phyloP scores from a whole-genome alignment of 1,140 invertebrate genomes.

The Euura lappo region DNA sequence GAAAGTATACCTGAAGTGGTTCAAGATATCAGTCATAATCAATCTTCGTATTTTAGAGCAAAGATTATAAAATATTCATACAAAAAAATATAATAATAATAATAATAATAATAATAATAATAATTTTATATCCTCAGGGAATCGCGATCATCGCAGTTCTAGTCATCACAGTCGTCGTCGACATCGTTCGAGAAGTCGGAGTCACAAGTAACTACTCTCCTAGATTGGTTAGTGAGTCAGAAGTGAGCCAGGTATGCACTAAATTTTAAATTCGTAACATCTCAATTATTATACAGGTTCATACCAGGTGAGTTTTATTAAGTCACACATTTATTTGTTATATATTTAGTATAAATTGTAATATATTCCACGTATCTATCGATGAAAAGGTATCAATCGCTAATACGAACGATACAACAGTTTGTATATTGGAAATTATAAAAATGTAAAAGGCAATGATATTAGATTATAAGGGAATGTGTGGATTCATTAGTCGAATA shows the following conservation, averaged over 20 bases:
- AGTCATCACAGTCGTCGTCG: conserved; percentile 54
- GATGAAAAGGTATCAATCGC: not conserved
- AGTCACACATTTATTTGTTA: conserved; percentile 54
- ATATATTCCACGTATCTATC: not conserved
- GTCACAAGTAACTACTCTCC: conserved; percentile 61
- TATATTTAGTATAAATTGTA: conserved; percentile 40
- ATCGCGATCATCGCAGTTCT: conserved; percentile 54
- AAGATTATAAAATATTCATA: too few relatives aligned
- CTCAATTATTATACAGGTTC: conserved; percentile 61
- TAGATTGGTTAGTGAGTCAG: conserved; percentile 64
- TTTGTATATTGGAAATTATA: not conserved
- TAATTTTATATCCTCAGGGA: conserved; percentile 34
- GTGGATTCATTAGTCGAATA: not conserved
- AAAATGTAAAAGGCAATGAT: not conserved
- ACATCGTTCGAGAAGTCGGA: conserved; percentile 58
- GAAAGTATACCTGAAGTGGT: not conserved
- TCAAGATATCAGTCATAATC: not conserved
- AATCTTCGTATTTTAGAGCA: not conserved
- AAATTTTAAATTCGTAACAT: conserved; percentile 58
- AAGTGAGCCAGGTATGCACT: conserved; percentile 60
- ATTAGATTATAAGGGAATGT: not conserved
- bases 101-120: not conserved
- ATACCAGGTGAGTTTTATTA: conserved; percentile 60
- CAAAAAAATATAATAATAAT: too few relatives aligned
- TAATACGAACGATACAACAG: not conserved